Conservation (phyloP, 1,140 invertebrate genomes). For the Neodiprion virginianus region DNA sequence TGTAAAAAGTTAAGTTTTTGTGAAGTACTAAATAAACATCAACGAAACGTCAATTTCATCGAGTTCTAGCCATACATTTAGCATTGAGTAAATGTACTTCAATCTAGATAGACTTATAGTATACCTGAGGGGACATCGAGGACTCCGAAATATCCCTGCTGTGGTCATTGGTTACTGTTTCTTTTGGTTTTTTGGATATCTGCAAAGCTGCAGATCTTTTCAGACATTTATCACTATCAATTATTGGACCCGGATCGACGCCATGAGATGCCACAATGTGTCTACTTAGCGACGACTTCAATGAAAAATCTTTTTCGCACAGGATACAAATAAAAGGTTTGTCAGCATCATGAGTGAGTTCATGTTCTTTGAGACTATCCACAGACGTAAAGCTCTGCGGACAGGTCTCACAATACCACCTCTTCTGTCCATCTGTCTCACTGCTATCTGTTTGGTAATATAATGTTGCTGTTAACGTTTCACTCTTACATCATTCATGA, state of each 20-base stretch:
- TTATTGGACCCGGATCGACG: slow-evolving; percentile 50
- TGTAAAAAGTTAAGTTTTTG: no score
- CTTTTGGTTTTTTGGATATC: slow-evolving; percentile 33
- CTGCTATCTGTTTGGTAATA: slow-evolving; percentile 22
- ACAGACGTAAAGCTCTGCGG: slow-evolving; percentile 48
- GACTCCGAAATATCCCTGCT: slow-evolving; percentile 16
- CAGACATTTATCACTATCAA: slow-evolving; percentile 54
- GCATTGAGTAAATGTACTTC: not conserved
- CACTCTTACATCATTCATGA: no score
- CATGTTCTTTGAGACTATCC: slow-evolving; percentile 52
- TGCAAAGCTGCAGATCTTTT: slow-evolving; percentile 36
- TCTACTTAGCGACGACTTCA: slow-evolving; percentile 55
- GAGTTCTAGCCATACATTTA: not conserved
- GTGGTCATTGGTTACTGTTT: slow-evolving; percentile 19
- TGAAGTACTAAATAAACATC: no score
- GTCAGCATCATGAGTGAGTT: slow-evolving; percentile 48
- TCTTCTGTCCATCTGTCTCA: slow-evolving; percentile 41
- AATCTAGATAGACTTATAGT: slow-evolving; percentile 16
- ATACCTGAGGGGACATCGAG: slow-evolving; percentile 22
- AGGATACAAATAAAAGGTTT: slow-evolving; percentile 58
- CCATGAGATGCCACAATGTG: slow-evolving; percentile 60
- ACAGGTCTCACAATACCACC: slow-evolving; percentile 56
- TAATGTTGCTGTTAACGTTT: slow-evolving; percentile 5
- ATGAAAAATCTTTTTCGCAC: slow-evolving; percentile 57
- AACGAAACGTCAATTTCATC: slow-evolving; percentile 11